Evolutionary conservation across 2,888 invertebrate genomes (phyloP), one percentile per base, ranked within the genome.

Genomic region (Neuroscelio doddi): DNA sequence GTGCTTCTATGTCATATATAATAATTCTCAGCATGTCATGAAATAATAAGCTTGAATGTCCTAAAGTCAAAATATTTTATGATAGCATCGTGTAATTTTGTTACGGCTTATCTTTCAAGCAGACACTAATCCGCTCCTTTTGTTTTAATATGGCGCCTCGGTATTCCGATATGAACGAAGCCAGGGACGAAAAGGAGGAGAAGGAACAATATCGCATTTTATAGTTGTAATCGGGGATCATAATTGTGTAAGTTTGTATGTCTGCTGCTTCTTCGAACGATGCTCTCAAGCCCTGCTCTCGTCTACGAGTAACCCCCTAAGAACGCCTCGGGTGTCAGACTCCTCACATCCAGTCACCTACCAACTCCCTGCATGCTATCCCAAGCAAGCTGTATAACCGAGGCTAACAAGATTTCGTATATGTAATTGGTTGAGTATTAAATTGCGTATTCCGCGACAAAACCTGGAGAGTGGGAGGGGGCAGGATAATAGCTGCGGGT

Each of bases 391-490:
- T 78, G 73, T 83, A 84, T 83, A 84, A 83, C 82, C 81, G 75
- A 73, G 77, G 77, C 83, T 84, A 84, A 84, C 84, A 84, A 84
- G 84, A 83, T 84, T 83, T 84, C 83, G 84, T 82, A 79, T 80
- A 81, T 83, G 83, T 84, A 84, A 84, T 84, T 84, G 84, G 83
- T 83, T 74, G 83, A 80, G 82, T 84, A 84, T 84, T 83, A 84
- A 84, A 84, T 82, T 84, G 83, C 82, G 81, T 81, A 83, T 83
- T 83, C 80, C 76, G 75, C 74, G 71, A 68, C 64, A 68, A 69
- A 64, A 63, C 69, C 70, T 64, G 72, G 66, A 63, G 51, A 69
- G 59, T 52, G 58, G 45, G 39, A 58, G 47, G 70, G 71, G 57
- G 69, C 63, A 70, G 80, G 78, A 79, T 82, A 82, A 84, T 83